These are phyloP conservation scores for Diogma glabrata DNA, from an alignment of 2,888 invertebrate species.

Conservation along the genomic window DNA sequence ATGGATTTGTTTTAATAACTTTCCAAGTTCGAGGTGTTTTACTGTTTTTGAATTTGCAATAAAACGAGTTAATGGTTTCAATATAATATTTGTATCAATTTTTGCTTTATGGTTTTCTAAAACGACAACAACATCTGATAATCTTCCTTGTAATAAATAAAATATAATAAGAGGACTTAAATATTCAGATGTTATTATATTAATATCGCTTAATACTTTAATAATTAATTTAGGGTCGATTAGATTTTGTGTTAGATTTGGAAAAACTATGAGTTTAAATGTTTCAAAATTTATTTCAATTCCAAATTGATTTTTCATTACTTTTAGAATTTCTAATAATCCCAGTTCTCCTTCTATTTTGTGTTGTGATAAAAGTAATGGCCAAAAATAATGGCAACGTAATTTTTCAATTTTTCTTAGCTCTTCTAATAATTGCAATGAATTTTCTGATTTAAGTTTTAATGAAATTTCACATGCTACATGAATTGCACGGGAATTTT, in stretches of 20 bases:
- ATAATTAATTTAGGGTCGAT: conserved; percentile 25
- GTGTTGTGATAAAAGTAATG: conserved; percentile 41
- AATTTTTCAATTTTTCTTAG: conserved; percentile 24
- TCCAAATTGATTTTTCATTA: conserved; percentile 40
- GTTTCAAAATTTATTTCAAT: conserved; percentile 48
- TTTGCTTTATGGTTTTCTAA: conserved; percentile 2
- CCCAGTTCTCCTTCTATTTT: conserved; percentile 40
- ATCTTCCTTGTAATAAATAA: conserved; percentile 26
- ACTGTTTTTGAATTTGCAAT: background rate
- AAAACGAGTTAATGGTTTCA: background rate
- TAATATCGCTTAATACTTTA: conserved; percentile 25
- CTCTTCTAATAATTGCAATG: conserved; percentile 23
- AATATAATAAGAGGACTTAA: conserved; percentile 26
- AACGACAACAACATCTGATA: conserved; percentile 9
- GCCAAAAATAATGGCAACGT: conserved; percentile 56
- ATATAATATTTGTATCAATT: background rate
- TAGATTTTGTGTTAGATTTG: conserved; percentile 32
- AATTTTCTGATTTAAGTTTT: conserved; percentile 25
- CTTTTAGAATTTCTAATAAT: conserved; percentile 41
- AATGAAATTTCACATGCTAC: conserved; percentile 44
- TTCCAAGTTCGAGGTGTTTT: too few relatives aligned
- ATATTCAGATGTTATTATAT: conserved; percentile 25
- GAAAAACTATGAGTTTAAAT: conserved; percentile 42
- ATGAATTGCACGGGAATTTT: conserved; percentile 34
- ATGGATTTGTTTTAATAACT: background rate